Percentiles rank a stretch among this genome's conserved stretches.
These are phyloP conservation scores for Nomada flava DNA, from an alignment of 2,888 invertebrate genomes.

Conservation along the genomic window DNA sequence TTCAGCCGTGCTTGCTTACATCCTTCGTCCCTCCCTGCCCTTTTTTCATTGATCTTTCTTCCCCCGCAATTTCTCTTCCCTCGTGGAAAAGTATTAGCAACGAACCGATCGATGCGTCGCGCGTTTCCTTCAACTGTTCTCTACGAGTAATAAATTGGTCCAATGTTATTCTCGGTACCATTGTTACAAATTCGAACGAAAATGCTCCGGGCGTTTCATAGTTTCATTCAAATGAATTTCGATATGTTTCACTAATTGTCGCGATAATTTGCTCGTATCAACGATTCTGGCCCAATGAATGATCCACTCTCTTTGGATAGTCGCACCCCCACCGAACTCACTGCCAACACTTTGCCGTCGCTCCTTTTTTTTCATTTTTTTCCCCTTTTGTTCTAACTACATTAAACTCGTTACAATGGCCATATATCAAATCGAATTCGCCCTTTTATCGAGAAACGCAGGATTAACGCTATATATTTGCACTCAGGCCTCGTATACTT, in stretches of 20 bases:
- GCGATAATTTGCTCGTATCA: slow-evolving; percentile 8
- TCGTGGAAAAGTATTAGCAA: slow-evolving; percentile 35
- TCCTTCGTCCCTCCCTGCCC: not conserved
- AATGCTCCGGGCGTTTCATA: not conserved
- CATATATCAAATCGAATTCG: slow-evolving; percentile 24
- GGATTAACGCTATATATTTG: not conserved
- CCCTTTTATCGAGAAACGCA: slow-evolving; percentile 60
- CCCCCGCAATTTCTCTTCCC: not conserved
- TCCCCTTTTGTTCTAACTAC: not conserved
- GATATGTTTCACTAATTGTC: slow-evolving; percentile 56
- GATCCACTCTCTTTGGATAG: not conserved
- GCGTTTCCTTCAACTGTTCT: too few species aligned
- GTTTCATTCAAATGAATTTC: slow-evolving; percentile 34
- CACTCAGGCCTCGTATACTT: slow-evolving; percentile 43
- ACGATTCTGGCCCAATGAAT: slow-evolving; percentile 40
- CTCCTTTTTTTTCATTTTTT: not conserved
- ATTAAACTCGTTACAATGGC: slow-evolving; percentile 3
- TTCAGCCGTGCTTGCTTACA: not conserved
- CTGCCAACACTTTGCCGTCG: slow-evolving; percentile 20
- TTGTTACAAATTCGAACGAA: not conserved
- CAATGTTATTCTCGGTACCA: not conserved
- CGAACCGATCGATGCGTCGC: not conserved
- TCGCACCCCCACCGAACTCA: not conserved
- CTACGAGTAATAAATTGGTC: slow-evolving; percentile 32
- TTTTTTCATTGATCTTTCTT: not conserved